Percentiles rank a stretch among this genome's conserved stretches.
These are phyloP conservation scores for Cynocephalus volans DNA, from an alignment of 2,113 vertebrate species.

Conservation along the genomic window DNA sequence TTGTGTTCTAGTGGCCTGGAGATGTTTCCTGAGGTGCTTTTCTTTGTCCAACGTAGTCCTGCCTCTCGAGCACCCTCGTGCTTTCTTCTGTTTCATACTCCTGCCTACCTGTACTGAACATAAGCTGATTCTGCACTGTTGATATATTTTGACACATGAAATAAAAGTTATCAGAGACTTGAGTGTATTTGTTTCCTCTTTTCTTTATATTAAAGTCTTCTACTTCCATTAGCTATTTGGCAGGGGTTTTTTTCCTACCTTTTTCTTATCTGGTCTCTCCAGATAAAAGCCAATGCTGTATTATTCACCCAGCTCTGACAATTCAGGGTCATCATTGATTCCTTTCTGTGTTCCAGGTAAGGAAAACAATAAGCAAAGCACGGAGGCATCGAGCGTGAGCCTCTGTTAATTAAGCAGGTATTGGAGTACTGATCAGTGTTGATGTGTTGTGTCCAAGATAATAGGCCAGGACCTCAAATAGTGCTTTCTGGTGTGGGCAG, in stretches of 20 bases:
- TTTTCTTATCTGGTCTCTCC: slow-evolving; percentile 26
- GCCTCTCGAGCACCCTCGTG: background rate
- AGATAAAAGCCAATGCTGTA: background rate
- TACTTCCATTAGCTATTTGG: background rate
- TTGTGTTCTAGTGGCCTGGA: background rate
- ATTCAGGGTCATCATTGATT: slow-evolving; percentile 18
- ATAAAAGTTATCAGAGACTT: background rate
- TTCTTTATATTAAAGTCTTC: background rate
- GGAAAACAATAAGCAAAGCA: slow-evolving; percentile 48
- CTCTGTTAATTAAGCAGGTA: slow-evolving; percentile 31
- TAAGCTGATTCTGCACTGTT: background rate
- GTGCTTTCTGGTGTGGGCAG: background rate
- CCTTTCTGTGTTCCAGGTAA: slow-evolving; percentile 54
- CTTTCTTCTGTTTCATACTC: background rate
- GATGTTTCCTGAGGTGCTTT: background rate
- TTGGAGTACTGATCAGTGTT: background rate
- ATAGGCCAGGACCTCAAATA: background rate
- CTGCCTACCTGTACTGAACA: background rate
- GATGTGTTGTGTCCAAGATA: background rate
- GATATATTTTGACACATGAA: background rate
- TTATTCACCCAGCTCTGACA: background rate
- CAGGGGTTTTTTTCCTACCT: background rate
- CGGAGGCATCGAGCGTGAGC: background rate
- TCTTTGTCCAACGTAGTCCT: background rate
- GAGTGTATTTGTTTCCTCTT: background rate